Evolutionary conservation across 1,140 invertebrate species (phyloP).

Genomic region (Brachystomella parvula): DNA sequence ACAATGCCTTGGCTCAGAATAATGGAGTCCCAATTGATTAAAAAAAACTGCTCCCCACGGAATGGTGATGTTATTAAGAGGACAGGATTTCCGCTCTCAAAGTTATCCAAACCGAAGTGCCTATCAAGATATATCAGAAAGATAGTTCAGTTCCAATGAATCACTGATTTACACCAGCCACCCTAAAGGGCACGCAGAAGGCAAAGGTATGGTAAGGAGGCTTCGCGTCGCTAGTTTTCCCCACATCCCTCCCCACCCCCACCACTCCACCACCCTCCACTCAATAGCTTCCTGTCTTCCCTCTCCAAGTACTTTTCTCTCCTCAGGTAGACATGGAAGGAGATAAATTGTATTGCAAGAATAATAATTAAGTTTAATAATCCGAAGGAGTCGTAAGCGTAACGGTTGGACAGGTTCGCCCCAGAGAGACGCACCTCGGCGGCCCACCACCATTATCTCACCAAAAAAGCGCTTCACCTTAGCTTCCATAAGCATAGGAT

Average conservation of each 20-base stretch:
- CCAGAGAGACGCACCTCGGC: conserved; percentile 11
- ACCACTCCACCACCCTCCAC: too few species aligned
- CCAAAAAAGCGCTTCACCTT: too few species aligned
- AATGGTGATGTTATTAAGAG: conserved; percentile 18
- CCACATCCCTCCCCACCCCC: too few species aligned
- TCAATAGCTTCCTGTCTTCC: conserved; percentile 20
- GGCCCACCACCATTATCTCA: not conserved
- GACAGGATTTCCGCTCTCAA: conserved; percentile 39
- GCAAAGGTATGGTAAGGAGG: not conserved
- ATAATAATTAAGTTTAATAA: not conserved
- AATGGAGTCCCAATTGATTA: too few species aligned
- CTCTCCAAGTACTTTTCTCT: conserved; percentile 7
- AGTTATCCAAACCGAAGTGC: conserved; percentile 26
- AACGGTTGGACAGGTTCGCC: not conserved
- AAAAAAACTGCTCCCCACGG: too few species aligned
- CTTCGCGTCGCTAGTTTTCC: too few species aligned
- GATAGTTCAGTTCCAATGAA: conserved; percentile 26
- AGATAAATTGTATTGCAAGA: conserved; percentile 19
- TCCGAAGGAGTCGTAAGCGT: conserved; percentile 6
- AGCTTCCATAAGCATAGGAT: too few species aligned
- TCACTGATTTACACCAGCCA: conserved; percentile 29
- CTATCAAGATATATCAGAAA: conserved; percentile 37
- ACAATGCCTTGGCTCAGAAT: too few species aligned
- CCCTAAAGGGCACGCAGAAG: not conserved
- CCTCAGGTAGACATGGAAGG: conserved; percentile 17